phyloP scores from a whole-genome alignment of 2,888 invertebrate genomes.

The Aplocera efformata region DNA sequence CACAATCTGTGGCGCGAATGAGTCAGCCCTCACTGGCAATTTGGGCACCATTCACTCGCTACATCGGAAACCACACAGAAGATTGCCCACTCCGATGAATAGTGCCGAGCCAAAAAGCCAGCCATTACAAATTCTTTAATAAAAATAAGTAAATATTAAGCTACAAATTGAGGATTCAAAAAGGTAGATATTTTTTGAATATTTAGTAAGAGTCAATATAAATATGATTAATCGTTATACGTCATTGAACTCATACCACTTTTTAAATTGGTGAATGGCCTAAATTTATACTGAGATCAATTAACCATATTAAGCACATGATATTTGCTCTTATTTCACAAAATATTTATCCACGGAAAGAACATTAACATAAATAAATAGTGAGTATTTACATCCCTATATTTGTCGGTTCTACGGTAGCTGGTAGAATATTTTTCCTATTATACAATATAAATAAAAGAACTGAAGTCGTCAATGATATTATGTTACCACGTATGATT shows the following conservation, averaged over 20 bases:
- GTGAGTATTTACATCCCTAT: slow-evolving; percentile 11
- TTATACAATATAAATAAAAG: too few relatives aligned
- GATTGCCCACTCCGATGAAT: slow-evolving; percentile 56
- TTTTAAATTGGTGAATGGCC: too few relatives aligned
- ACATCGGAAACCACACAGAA: slow-evolving; percentile 67
- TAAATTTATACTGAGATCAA: too few relatives aligned
- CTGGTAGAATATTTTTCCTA: slow-evolving; percentile 6
- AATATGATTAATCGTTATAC: too few relatives aligned
- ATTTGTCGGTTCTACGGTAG: slow-evolving; percentile 1
- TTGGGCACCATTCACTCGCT: slow-evolving; percentile 64
- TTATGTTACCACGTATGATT: too few relatives aligned
- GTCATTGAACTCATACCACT: too few relatives aligned
- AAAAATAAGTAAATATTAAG: background rate
- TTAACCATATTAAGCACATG: too few relatives aligned
- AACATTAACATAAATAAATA: slow-evolving; percentile 18
- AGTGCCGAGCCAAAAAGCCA: slow-evolving; percentile 48
- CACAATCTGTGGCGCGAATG: slow-evolving; percentile 58
- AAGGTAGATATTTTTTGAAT: too few relatives aligned
- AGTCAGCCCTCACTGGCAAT: slow-evolving; percentile 67
- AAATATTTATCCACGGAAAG: slow-evolving; percentile 9
- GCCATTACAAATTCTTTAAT: slow-evolving; percentile 34
- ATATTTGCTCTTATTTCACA: background rate
- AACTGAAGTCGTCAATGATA: too few relatives aligned
- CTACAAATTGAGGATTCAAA: too few relatives aligned
- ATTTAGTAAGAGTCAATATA: too few relatives aligned